Percentiles rank a stretch among this genome's conserved stretches.
phyloP scores from a whole-genome alignment of 2,113 vertebrate species.

The Dipodomys merriami region DNA sequence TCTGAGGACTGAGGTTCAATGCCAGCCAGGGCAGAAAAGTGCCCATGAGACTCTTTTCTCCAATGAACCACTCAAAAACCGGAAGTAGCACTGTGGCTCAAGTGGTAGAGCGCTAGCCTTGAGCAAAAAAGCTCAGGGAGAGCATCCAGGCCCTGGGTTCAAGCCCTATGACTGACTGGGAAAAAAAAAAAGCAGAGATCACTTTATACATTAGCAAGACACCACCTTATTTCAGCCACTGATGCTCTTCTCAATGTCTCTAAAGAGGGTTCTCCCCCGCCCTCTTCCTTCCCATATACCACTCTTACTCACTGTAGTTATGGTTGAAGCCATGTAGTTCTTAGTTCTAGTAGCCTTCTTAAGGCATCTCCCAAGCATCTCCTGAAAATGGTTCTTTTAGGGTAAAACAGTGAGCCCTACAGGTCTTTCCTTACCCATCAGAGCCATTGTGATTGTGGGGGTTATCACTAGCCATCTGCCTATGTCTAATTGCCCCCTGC shows the following conservation, averaged over 20 bases:
- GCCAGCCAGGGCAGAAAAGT: too few relatives aligned
- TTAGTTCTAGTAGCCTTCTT: neutral
- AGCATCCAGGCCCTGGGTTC: neutral
- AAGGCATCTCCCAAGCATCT: neutral
- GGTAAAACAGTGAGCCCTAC: slow-evolving; percentile 26
- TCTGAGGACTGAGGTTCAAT: too few relatives aligned
- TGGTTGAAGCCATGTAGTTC: neutral
- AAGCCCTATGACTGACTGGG: neutral
- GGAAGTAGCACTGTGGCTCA: too few relatives aligned
- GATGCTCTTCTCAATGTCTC: neutral
- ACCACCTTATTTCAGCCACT: neutral
- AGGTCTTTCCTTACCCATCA: neutral
- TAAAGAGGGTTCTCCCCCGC: neutral
- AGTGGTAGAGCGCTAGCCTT: too few relatives aligned
- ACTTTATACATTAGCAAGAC: slow-evolving; percentile 15
- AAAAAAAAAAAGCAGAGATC: neutral
- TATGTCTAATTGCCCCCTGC: slow-evolving; percentile 36
- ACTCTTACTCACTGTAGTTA: neutral
- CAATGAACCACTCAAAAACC: too few relatives aligned
- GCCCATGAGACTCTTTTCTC: too few relatives aligned
- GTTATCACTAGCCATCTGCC: slow-evolving; percentile 15
- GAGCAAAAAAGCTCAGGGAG: too few relatives aligned
- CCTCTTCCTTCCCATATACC: neutral
- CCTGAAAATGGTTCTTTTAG: slow-evolving; percentile 40
- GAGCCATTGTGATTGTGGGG: slow-evolving; percentile 5